Evolutionary conservation across 2,797 vertebrate species (phyloP), one percentile per base, ranked within the genome.

Genomic region (Neomorphus geoffroyi): DNA sequence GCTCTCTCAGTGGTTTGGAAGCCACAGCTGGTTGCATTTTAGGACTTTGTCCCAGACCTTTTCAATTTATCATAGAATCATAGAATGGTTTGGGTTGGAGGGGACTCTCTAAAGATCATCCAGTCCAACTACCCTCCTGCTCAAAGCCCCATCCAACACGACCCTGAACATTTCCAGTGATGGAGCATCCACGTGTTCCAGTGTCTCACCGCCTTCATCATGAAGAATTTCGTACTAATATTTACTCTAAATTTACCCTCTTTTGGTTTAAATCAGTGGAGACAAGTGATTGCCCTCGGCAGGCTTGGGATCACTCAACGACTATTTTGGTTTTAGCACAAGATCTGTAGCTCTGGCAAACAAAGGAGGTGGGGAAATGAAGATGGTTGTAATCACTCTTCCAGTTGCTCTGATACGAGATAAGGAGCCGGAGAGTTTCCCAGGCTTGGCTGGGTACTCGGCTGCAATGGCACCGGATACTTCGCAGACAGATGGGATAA

Each of bases 71-170:
- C 26, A 35, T 11, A 58, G n/a, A 53, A 45, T 58, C 30, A 13
- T 10, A 61, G 27, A 75, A 64, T 17, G 3, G 7, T 48, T 46
- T 58, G 33, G 14, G 51, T 65, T 53, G 46, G 22, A 71, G 8
- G 19, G 18, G 11, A 46, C 10, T 18, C 58, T 75, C 53, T 41
- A 58, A 70, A 58, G 61, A 35, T 21, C 32, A 41, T 28, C 26
- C 24, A 18, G 21, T 58, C 51, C 18, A 70, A 27, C 13, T n/a
- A n/a, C n/a, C n/a, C n/a, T n/a, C n/a, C n/a, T n/a, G n/a, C 33
- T 51, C 26, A 19, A 24, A 69, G 24, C 26, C 4, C 23, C 0
- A 0, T 50, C 56, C 56, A 73, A 0, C 33, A n/a, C 30, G 19
- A 6, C 11, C 37, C 53, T 10, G 83, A 22, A 33, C 26, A 28